A percentile compares a stretch with the other conserved stretches of the same genome.
Evolutionary conservation across 2,797 vertebrate genomes (phyloP).

Genomic region (Tapera naevia): DNA sequence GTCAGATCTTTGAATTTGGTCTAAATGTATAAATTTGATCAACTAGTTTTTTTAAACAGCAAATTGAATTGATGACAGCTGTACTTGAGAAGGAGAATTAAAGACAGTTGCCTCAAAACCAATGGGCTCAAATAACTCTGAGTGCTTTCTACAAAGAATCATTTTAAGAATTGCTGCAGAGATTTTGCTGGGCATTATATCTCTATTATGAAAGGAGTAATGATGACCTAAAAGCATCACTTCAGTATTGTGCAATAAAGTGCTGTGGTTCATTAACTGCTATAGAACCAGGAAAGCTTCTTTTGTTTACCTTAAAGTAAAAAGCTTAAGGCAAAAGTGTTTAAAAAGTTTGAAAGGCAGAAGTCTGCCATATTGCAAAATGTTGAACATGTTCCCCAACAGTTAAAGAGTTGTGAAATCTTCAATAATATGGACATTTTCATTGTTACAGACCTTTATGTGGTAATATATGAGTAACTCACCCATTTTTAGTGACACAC

Average conservation of each 20-base stretch:
- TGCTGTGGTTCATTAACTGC: background rate
- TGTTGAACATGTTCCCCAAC: background rate
- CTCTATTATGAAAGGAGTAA: slow-evolving; percentile 43
- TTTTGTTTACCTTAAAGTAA: background rate
- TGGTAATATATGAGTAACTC: background rate
- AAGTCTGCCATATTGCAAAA: slow-evolving; percentile 33
- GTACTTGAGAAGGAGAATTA: background rate
- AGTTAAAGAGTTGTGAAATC: background rate
- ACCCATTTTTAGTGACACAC: background rate
- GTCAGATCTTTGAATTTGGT: background rate
- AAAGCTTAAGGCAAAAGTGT: slow-evolving; percentile 16
- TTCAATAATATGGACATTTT: background rate
- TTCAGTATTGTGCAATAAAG: background rate
- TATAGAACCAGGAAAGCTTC: background rate
- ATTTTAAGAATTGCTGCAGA: slow-evolving; percentile 27
- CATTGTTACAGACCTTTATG: background rate
- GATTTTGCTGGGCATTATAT: background rate
- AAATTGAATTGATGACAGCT: background rate
- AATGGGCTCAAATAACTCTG: slow-evolving; percentile 33
- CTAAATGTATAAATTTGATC: background rate
- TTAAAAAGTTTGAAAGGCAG: slow-evolving; percentile 37
- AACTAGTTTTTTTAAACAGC: background rate
- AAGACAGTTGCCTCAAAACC: slow-evolving; percentile 16
- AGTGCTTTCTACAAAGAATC: slow-evolving; percentile 38
- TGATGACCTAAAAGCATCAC: background rate